phyloP scores from a whole-genome alignment of 2,113 vertebrate genomes.

The Nycticebus coucang region DNA sequence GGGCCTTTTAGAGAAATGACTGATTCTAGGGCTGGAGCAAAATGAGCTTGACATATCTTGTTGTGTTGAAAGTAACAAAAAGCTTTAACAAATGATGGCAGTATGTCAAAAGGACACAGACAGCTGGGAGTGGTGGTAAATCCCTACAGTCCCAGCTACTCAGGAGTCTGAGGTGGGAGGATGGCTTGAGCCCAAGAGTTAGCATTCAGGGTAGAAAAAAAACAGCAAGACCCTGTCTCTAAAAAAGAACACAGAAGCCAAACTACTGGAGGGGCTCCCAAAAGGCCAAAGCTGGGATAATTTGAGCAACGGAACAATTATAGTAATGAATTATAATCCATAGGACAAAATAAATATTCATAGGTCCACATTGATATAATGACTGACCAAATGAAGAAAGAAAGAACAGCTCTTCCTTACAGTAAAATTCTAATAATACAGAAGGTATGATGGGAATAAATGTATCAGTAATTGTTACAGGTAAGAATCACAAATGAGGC shows the following conservation, averaged over 20 bases:
- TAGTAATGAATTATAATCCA: neutral
- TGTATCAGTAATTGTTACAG: neutral
- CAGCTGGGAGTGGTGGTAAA: too few relatives aligned
- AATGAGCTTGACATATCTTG: neutral
- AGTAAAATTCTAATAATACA: constrained; percentile 4
- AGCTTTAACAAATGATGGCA: neutral
- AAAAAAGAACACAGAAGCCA: neutral
- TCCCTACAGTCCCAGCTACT: too few relatives aligned
- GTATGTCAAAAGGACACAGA: neutral
- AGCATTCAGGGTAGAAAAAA: too few relatives aligned
- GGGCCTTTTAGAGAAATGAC: neutral
- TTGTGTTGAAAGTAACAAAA: neutral
- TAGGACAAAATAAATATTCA: neutral
- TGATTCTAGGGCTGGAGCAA: neutral
- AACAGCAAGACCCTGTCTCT: too few relatives aligned
- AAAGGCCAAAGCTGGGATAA: neutral
- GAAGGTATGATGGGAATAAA: neutral
- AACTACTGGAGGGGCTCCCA: neutral
- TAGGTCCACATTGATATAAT: neutral
- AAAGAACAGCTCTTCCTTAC: neutral
- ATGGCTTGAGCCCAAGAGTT: too few relatives aligned
- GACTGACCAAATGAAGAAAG: neutral
- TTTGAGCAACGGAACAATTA: neutral
- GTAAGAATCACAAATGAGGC: neutral
- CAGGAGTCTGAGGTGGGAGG: too few relatives aligned